A percentile compares a stretch with the other conserved stretches of the same genome.
Evolutionary conservation across 2,113 vertebrate genomes (phyloP).

Genomic region (Cairina moschata): DNA sequence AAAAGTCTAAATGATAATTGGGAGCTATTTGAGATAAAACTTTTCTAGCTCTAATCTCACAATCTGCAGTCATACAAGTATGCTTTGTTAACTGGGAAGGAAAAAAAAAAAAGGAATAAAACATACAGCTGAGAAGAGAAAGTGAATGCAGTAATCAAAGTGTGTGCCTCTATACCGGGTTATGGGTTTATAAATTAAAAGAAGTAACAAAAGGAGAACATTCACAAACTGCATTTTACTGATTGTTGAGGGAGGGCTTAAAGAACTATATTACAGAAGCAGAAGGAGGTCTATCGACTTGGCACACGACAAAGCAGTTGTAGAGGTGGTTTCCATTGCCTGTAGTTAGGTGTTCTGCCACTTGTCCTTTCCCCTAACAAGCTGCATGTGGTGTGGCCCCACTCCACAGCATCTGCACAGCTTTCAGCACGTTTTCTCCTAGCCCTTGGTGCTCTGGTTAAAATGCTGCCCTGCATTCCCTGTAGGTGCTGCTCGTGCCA

Average conservation of each 20-base stretch:
- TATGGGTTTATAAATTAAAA: not conserved
- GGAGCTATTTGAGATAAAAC: not conserved
- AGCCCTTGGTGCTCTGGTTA: not conserved
- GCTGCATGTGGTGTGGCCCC: no score
- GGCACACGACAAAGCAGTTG: not conserved
- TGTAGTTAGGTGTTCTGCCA: not conserved
- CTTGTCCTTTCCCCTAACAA: not conserved
- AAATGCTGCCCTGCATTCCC: not conserved
- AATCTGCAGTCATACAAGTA: not conserved
- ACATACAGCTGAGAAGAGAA: not conserved
- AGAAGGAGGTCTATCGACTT: not conserved
- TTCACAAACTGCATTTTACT: not conserved
- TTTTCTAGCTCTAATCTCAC: not conserved
- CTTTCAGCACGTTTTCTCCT: not conserved
- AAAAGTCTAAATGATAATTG: not conserved
- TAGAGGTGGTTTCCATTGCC: not conserved
- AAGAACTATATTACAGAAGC: not conserved
- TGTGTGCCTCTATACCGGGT: not conserved
- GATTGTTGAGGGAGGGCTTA: not conserved
- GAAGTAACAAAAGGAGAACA: not conserved
- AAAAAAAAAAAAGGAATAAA: not conserved
- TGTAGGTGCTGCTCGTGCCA: no score
- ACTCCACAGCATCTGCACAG: not conserved
- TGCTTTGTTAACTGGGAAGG: not conserved
- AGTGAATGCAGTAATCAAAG: not conserved